Percentiles rank a stretch among this genome's conserved stretches.
Evolutionary conservation across 2,113 vertebrate genomes (phyloP).

Genomic region (Siniperca knerii): DNA sequence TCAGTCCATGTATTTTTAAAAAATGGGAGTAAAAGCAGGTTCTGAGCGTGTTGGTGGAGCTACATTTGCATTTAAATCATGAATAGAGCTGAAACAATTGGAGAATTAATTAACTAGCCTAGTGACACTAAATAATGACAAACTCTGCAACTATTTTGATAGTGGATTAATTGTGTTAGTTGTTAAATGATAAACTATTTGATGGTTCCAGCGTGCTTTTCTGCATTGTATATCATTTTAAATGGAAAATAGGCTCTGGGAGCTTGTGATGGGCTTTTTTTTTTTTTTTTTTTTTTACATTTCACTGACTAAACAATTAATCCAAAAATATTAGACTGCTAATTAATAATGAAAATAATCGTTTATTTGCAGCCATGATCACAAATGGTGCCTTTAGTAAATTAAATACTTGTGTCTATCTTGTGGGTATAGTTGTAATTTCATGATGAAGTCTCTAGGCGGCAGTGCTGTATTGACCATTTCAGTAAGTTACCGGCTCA

Average conservation of each 20-base stretch:
- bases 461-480: constrained; percentile 36
- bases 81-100: background rate
- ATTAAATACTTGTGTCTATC: background rate
- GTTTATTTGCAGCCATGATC: background rate
- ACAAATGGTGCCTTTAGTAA: background rate
- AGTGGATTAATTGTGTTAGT: background rate
- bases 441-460: constrained; percentile 46
- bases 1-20: background rate
- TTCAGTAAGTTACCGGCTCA: fast-evolving
- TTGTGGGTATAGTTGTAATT: constrained; percentile 5
- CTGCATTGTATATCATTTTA: background rate
- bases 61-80: background rate
- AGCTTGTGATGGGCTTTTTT: background rate
- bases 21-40: background rate
- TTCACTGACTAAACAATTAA: background rate
- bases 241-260: background rate
- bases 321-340: background rate
- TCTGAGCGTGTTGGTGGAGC: background rate
- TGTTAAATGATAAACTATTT: background rate
- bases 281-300: background rate
- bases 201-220: background rate
- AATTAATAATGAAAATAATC: background rate
- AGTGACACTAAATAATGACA: background rate
- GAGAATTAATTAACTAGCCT: background rate
- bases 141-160: background rate